Percentiles rank a stretch among this genome's conserved stretches.
These are phyloP conservation scores for Timandra comae DNA, from an alignment of 2,888 invertebrate genomes.

Conservation along the genomic window DNA sequence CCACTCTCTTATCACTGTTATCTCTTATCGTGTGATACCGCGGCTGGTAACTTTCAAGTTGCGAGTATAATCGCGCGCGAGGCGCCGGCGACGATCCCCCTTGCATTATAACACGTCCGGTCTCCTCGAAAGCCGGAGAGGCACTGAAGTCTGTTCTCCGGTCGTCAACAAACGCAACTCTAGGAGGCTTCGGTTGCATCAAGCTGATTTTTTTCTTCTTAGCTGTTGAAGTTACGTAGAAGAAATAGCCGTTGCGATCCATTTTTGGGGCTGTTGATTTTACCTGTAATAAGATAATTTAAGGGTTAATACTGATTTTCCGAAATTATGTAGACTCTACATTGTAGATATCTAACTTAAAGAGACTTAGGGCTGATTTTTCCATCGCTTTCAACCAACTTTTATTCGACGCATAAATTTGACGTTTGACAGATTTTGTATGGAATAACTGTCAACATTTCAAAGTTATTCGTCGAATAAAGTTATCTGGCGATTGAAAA, in stretches of 20 bases:
- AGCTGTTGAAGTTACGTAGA: slow-evolving; percentile 67
- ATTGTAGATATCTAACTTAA: too few relatives aligned
- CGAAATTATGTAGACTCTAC: too few relatives aligned
- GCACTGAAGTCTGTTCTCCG: slow-evolving; percentile 63
- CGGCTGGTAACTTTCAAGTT: slow-evolving; percentile 73
- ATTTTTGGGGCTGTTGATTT: slow-evolving; percentile 68
- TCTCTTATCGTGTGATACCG: slow-evolving; percentile 71
- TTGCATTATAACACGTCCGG: slow-evolving; percentile 59
- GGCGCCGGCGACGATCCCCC: slow-evolving; percentile 55
- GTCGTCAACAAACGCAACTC: slow-evolving; percentile 63
- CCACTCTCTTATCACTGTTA: slow-evolving; percentile 64
- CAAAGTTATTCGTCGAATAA: too few relatives aligned
- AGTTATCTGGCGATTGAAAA: too few relatives aligned
- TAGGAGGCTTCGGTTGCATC: slow-evolving; percentile 69
- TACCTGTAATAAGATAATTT: slow-evolving; percentile 41
- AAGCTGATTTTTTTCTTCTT: slow-evolving; percentile 73
- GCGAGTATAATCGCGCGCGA: slow-evolving; percentile 64
- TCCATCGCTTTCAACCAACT: too few relatives aligned
- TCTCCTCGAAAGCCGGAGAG: slow-evolving; percentile 45
- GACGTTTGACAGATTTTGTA: too few relatives aligned
- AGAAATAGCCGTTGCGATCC: slow-evolving; percentile 72
- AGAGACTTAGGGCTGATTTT: too few relatives aligned
- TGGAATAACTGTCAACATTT: too few relatives aligned
- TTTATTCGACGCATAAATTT: too few relatives aligned
- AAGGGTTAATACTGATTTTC: neutral